Evolutionary conservation across 2,797 vertebrate genomes (phyloP).

Genomic region (Intellagama lesueurii): DNA sequence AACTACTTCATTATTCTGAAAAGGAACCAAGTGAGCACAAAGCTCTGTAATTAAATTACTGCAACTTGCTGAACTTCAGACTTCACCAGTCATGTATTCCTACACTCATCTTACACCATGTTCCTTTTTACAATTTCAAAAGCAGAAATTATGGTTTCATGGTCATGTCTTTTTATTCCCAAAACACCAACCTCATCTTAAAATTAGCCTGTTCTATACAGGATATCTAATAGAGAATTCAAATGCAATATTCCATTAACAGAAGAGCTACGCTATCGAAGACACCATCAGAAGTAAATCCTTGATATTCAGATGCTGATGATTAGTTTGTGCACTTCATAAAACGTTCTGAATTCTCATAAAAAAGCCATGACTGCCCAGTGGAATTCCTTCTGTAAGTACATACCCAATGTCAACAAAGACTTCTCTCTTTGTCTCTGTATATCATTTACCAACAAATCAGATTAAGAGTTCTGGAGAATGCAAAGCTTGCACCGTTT

Average conservation of each 20-base stretch:
- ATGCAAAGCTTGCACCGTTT: no score
- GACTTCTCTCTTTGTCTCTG: no score
- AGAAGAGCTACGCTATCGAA: neutral
- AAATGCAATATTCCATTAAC: slow-evolving; percentile 3
- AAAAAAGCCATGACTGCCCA: neutral
- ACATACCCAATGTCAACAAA: no score
- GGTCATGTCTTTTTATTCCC: slow-evolving; percentile 1
- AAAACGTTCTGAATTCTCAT: neutral
- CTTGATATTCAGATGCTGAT: neutral
- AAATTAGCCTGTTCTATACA: neutral
- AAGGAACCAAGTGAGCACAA: slow-evolving; percentile 20
- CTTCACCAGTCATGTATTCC: slow-evolving; percentile 22
- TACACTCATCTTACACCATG: neutral
- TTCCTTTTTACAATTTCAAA: slow-evolving; percentile 12
- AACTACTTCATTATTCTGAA: slow-evolving; percentile 34
- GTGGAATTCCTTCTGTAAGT: neutral
- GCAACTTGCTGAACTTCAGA: slow-evolving; percentile 20
- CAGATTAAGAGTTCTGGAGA: no score
- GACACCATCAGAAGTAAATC: slow-evolving; percentile 4
- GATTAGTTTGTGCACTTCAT: slow-evolving; percentile 13
- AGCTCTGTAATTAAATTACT: slow-evolving; percentile 41
- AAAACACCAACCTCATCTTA: slow-evolving; percentile 10
- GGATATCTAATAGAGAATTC: slow-evolving; percentile 17
- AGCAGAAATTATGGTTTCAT: slow-evolving; percentile 15
- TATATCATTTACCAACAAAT: no score